Conservation (phyloP, 35 echinoderm and acorn worm genomes). For the Strongylocentrotus purpuratus region DNA sequence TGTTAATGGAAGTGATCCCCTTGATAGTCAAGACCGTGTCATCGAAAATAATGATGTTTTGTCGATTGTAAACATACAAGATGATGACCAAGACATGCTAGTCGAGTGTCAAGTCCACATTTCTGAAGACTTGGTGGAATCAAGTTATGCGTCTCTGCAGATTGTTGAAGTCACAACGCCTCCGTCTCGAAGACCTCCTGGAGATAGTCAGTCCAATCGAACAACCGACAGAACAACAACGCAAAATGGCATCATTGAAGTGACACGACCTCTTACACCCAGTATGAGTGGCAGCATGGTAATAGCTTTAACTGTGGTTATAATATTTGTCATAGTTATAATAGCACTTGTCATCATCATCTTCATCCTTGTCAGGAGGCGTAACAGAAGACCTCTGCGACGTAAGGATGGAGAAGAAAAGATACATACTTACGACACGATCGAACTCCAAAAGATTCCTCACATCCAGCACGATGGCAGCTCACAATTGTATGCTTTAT, state of each 20-base stretch:
- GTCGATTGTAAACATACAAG: neutral
- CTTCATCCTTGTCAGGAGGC: neutral
- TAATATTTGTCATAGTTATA: neutral
- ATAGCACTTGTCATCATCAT: neutral
- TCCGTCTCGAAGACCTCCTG: neutral
- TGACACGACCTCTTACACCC: neutral
- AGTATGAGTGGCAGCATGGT: neutral
- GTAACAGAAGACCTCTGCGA: neutral
- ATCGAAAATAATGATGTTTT: neutral
- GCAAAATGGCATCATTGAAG: neutral
- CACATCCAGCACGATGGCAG: neutral
- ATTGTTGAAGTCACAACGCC: constrained; percentile 9
- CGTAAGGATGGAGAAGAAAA: neutral
- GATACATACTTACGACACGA: neutral
- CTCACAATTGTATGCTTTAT: neutral
- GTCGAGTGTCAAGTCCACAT: neutral
- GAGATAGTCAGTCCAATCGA: neutral
- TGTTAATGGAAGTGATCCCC: neutral
- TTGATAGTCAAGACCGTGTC: neutral
- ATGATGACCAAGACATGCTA: neutral
- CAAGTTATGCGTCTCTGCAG: neutral
- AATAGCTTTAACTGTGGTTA: neutral
- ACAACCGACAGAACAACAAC: neutral
- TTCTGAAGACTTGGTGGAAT: neutral
- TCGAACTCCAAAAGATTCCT: neutral